phyloP scores from a whole-genome alignment of 2,113 vertebrate species.

The Caranx melampygus region DNA sequence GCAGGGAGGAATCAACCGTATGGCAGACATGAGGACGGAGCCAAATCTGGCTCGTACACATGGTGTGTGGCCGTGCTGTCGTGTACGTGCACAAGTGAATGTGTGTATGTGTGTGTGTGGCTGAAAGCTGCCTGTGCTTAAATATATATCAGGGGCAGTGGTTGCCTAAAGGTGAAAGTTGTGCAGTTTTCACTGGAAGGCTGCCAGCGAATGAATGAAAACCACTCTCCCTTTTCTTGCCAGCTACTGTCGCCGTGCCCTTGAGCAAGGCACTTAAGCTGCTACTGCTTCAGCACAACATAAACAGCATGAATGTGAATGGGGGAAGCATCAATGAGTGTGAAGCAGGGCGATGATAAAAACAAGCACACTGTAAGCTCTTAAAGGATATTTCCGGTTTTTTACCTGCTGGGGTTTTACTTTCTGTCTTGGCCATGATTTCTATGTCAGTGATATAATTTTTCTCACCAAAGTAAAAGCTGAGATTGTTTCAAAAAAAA shows the following conservation, averaged over 20 bases:
- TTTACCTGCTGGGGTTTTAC: not conserved
- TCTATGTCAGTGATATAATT: not conserved
- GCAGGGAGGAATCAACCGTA: slow-evolving; percentile 79
- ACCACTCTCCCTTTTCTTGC: slow-evolving; percentile 42
- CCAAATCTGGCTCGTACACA: slow-evolving; percentile 75
- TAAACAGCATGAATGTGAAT: not conserved
- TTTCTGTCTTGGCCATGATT: not conserved
- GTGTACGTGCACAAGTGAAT: slow-evolving; percentile 29
- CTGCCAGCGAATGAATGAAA: slow-evolving; percentile 60
- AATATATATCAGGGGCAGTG: slow-evolving; percentile 71
- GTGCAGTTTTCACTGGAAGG: slow-evolving; percentile 60
- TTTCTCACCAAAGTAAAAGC: not conserved
- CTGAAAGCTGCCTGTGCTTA: slow-evolving; percentile 61
- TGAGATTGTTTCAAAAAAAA: not conserved
- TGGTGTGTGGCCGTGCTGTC: slow-evolving; percentile 68
- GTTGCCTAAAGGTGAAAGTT: slow-evolving; percentile 69
- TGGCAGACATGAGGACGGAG: slow-evolving; percentile 73
- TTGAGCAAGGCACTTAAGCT: slow-evolving; percentile 67
- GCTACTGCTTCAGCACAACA: slow-evolving; percentile 14
- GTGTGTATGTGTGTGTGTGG: slow-evolving; percentile 34
- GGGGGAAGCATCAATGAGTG: not conserved
- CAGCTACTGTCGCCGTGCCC: slow-evolving; percentile 51
- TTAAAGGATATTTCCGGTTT: not conserved
- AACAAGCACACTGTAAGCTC: not conserved
- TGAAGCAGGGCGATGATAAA: not conserved